A percentile compares a stretch with the other conserved stretches of the same genome.
Conservation (phyloP, 1,140 invertebrate genomes). For the Physella acuta region DNA sequence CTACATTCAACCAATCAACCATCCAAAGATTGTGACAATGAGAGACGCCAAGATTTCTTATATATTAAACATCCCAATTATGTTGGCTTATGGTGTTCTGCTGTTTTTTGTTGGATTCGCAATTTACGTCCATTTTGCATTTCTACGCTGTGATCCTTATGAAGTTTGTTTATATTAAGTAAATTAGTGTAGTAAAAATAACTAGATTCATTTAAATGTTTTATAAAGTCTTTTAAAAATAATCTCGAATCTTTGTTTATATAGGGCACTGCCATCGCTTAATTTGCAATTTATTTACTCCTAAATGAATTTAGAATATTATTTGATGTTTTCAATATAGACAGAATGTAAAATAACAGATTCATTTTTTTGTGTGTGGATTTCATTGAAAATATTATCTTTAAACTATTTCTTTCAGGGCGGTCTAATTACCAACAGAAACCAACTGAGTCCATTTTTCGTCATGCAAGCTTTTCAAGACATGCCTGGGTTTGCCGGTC, state of each 20-base stretch:
- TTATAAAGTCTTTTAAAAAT: too few relatives aligned
- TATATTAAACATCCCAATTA: conserved; percentile 17
- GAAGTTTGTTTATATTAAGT: neutral
- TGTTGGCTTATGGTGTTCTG: conserved; percentile 6
- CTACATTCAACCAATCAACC: conserved; percentile 25
- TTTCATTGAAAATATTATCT: too few relatives aligned
- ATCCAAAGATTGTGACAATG: conserved; percentile 19
- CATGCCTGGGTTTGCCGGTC: conserved; percentile 74
- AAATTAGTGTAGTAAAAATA: too few relatives aligned
- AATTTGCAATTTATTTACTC: too few relatives aligned
- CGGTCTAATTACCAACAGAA: conserved; percentile 18
- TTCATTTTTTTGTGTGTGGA: too few relatives aligned
- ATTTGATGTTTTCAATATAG: too few relatives aligned
- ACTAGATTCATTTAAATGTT: too few relatives aligned
- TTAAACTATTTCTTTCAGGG: too few relatives aligned
- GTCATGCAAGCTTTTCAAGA: conserved; percentile 76
- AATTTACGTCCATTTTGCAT: conserved; percentile 17
- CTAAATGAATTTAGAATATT: too few relatives aligned
- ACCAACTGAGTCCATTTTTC: conserved; percentile 71
- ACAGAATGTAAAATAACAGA: too few relatives aligned
- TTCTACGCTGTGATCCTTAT: conserved; percentile 22
- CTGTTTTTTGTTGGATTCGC: conserved; percentile 11
- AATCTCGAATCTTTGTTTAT: too few relatives aligned
- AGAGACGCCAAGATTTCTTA: conserved; percentile 16
- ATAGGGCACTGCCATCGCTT: too few relatives aligned